Evolutionary conservation across 2,888 invertebrate species (phyloP), one percentile per base, ranked within the genome.

Genomic region (Polydesmus complanatus): DNA sequence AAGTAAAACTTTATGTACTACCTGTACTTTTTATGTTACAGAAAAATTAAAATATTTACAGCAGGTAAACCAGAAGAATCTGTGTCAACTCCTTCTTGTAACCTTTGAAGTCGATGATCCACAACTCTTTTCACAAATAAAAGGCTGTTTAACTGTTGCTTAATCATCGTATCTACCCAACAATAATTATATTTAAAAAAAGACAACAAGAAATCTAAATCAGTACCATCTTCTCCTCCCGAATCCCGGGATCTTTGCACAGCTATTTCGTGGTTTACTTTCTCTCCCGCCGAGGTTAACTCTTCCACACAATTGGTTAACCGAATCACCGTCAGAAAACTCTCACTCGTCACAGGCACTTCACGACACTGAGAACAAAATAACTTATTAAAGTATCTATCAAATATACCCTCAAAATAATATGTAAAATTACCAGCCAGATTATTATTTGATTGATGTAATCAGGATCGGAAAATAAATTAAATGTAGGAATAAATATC

Each of bases 381-480:
- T 61, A 62, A 26, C 1, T 19, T 25, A 21, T n/a, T 2, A 52
- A 19, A 22, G 11, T 18, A 22, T 52, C 11, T 58, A 18, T 51
- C 8, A 50, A 25, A 58, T 52, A 18, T 50, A 58, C 23, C 11
- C 23, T 49, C 11, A 58, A 27, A 57, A 5, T 53, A 62, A 78
- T n/a, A n/a, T n/a, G n/a, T n/a, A n/a, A n/a, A n/a, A 84, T 81
- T 73, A 91, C 91, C 80, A 87, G 81, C 85, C 87, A 88, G 69
- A 91, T 82, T 70, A 92, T 85, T 64, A 84, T 81, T 75, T 90
- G 86, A 76, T 94, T 94, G 67, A 94, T 85, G 72, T 87, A 91
- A 78, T 93, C 91, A 57, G 94, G 92, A 76, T 92, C 90, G 52
- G 89, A 85, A 63, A 89, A 73, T 66, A 86, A 75, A 69, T 83